These are phyloP conservation scores for Homalodisca vitripennis DNA, from an alignment of 1,140 invertebrate species.

Conservation along the genomic window DNA sequence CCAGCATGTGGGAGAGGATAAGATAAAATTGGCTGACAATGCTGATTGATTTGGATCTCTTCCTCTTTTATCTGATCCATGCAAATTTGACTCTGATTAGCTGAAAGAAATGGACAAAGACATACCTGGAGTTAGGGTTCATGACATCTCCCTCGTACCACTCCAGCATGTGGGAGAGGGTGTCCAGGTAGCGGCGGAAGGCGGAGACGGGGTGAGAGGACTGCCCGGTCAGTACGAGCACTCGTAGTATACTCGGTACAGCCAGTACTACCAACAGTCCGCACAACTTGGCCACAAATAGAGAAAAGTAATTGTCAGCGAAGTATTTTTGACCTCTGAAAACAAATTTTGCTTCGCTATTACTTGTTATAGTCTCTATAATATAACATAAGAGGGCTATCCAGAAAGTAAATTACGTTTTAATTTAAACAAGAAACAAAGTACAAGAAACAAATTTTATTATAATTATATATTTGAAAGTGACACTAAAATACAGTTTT, in stretches of 20 bases:
- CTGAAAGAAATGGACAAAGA: too few species aligned
- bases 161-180: conserved; percentile 63
- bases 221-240: conserved; percentile 63
- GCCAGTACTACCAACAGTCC: conserved; percentile 62
- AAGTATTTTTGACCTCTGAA: conserved; percentile 62
- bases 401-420: too few species aligned
- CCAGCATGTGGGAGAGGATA: conserved; percentile 64
- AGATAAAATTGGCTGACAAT: too few species aligned
- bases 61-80: not conserved
- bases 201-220: conserved; percentile 62
- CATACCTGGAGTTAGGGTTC: conserved; percentile 44
- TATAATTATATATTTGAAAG: too few species aligned
- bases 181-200: conserved; percentile 73
- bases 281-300: conserved; percentile 59
- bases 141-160: conserved; percentile 70
- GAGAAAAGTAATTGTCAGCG: conserved; percentile 56
- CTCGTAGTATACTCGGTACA: conserved; percentile 60
- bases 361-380: too few species aligned
- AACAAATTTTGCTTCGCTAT: too few species aligned
- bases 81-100: too few species aligned
- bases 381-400: too few species aligned
- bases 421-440: too few species aligned
- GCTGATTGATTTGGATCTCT: too few species aligned
- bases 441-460: too few species aligned
- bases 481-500: too few species aligned